phyloP scores from a whole-genome alignment of 2,888 invertebrate genomes.

The Tipula vernalis region DNA sequence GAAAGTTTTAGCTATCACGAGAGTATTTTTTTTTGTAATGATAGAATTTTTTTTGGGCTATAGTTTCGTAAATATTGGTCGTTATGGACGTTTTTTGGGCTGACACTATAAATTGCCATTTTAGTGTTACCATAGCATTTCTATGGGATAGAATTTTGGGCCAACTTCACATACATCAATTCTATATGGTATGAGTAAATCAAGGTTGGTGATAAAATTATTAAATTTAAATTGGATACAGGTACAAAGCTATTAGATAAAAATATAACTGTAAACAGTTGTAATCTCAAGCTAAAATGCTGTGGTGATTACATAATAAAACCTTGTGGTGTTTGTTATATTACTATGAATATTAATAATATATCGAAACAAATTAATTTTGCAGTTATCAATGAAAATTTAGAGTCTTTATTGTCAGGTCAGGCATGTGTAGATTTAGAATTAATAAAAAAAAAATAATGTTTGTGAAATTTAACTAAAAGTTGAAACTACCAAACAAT shows the following conservation, averaged over 20 bases:
- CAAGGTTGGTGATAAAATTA: background rate
- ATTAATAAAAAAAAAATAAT: background rate
- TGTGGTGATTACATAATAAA: background rate
- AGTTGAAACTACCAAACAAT: too few relatives aligned
- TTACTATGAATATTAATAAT: background rate
- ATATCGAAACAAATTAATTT: background rate
- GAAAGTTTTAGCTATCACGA: too few relatives aligned
- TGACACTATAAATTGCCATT: too few relatives aligned
- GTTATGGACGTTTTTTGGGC: too few relatives aligned
- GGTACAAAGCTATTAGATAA: background rate
- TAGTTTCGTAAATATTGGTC: too few relatives aligned
- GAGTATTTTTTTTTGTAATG: too few relatives aligned
- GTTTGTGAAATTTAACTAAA: background rate
- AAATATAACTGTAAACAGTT: background rate
- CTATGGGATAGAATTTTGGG: too few relatives aligned
- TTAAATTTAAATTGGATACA: background rate
- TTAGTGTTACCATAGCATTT: too few relatives aligned
- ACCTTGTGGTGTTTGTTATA: background rate
- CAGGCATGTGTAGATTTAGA: background rate
- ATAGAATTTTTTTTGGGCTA: too few relatives aligned
- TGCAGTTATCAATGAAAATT: background rate
- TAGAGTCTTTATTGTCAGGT: too few relatives aligned
- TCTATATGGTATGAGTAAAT: too few relatives aligned
- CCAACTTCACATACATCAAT: too few relatives aligned
- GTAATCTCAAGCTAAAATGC: background rate